Evolutionary conservation across 2,797 vertebrate species (phyloP), one percentile per base, ranked within the genome.

Genomic region (Amphiprion clarkii): DNA sequence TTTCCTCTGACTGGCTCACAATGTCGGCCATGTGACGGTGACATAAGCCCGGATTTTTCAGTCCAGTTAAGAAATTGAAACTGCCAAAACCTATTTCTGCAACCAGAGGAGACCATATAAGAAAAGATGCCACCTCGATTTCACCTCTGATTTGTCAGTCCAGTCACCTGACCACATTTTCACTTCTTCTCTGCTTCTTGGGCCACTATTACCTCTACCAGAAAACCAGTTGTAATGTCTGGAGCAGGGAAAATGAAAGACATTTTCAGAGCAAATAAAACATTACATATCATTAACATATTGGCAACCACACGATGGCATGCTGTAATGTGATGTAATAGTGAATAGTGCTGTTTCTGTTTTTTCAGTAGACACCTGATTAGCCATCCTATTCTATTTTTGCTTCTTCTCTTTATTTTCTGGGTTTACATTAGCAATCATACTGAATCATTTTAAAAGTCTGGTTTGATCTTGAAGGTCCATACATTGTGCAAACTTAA

Each of bases 11-110:
- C 31, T n/a, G 5, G 19, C n/a, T 60, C 12, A 31, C 12, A 42
- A 5, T 4, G 57, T 29, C 36, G 16, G 40, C 14, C 48, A 52
- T 69, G 65, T 60, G 63, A 71, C 49, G 23, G 17, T 29, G 29
- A 59, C 21, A 54, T 12, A n/a, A 5, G 3, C 19, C n/a, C 3
- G 27, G 46, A 16, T 54, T 46, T 62, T 42, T 58, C 16, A 39
- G 44, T 16, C 7, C 23, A 31, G 21, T 63, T 3, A 19, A 44
- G 49, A 40, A 6, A 1, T 31, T 31, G 5, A 31, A 31, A 31
- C 31, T 31, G 6, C 17, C 12, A 36, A 55, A 64, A 53, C 7
- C 25, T 19, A n/a, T 13, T 46, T 68, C 10, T 61, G 31, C 25
- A 42, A 69, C 40, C 1, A 23, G 19, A 67, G 27, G 14, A n/a